Evolutionary conservation across 2,797 vertebrate genomes (phyloP).

Genomic region (Borostomias antarcticus): DNA sequence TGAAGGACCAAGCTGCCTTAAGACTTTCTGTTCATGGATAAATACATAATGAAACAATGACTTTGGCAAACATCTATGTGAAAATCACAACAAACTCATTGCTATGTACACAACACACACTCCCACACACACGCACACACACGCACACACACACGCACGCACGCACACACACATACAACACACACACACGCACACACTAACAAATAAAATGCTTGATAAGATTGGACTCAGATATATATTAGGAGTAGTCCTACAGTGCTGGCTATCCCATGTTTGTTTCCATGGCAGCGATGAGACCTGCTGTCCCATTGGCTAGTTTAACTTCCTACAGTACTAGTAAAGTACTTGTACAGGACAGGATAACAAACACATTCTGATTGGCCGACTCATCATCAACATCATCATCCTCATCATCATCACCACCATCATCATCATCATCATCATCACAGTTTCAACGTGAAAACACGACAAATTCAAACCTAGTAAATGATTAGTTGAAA

Average conservation of each 20-base stretch:
- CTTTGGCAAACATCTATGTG: conserved; percentile 75
- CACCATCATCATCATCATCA: not conserved
- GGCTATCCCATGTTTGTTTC: conserved; percentile 2
- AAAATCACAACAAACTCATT: conserved; percentile 83
- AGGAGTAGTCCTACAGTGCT: conserved; percentile 41
- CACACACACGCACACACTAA: conserved; percentile 8
- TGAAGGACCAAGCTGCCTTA: conserved; percentile 67
- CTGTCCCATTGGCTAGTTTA: conserved; percentile 7
- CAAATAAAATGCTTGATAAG: conserved; percentile 14
- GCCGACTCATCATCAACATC: conserved; percentile 22
- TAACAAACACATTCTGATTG: conserved; percentile 44
- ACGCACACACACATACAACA: too few species aligned
- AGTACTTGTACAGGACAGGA: conserved; percentile 17
- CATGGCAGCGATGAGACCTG: not conserved
- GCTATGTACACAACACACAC: conserved; percentile 71
- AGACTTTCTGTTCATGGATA: conserved; percentile 86
- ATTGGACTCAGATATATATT: conserved; percentile 23
- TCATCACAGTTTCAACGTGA: conserved; percentile 41
- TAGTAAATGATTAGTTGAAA: conserved; percentile 16
- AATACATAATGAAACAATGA: conserved; percentile 73
- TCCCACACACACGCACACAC: conserved; percentile 4
- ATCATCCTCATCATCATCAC: conserved; percentile 22
- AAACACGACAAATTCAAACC: conserved; percentile 52
- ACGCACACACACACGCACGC: conserved; percentile 29
- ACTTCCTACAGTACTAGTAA: conserved; percentile 14